A percentile compares a stretch with the other conserved stretches of the same genome.
These are phyloP conservation scores for Eupleurogrammus muticus DNA, from an alignment of 2,797 vertebrate species.

Conservation along the genomic window DNA sequence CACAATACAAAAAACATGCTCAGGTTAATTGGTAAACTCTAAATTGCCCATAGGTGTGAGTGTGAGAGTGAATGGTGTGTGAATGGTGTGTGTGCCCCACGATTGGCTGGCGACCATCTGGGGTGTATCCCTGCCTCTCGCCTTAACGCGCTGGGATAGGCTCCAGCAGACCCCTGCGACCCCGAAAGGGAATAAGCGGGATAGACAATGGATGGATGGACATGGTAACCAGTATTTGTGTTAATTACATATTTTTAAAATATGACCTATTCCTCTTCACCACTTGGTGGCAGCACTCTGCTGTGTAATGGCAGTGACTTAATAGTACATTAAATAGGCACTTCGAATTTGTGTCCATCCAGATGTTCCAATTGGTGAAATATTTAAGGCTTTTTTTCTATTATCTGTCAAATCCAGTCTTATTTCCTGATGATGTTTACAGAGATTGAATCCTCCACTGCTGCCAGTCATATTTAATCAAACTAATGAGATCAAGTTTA, in stretches of 20 bases:
- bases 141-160: no score
- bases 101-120: no score
- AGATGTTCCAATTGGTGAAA: slow-evolving; percentile 8
- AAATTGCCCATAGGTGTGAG: no score
- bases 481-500: slow-evolving; percentile 46
- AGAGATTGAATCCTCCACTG: slow-evolving; percentile 12
- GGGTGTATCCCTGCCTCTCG: no score
- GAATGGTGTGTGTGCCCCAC: no score
- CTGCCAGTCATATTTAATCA: slow-evolving; percentile 17
- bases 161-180: no score
- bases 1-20: no score
- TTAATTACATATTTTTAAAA: slow-evolving; percentile 19
- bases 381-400: slow-evolving; percentile 6
- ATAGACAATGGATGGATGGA: no score
- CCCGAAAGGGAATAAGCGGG: no score
- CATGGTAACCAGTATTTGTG: slow-evolving; percentile 9
- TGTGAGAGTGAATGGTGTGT: no score
- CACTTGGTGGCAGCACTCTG: slow-evolving; percentile 73
- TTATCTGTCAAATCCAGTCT: slow-evolving; percentile 6
- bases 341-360: background rate
- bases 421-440: slow-evolving; percentile 31
- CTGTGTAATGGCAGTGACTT: slow-evolving; percentile 16
- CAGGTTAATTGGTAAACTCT: no score
- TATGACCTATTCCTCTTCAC: slow-evolving; percentile 26
- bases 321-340: background rate